Conservation (phyloP, 2,888 invertebrate species). For the Acronicta alni region DNA sequence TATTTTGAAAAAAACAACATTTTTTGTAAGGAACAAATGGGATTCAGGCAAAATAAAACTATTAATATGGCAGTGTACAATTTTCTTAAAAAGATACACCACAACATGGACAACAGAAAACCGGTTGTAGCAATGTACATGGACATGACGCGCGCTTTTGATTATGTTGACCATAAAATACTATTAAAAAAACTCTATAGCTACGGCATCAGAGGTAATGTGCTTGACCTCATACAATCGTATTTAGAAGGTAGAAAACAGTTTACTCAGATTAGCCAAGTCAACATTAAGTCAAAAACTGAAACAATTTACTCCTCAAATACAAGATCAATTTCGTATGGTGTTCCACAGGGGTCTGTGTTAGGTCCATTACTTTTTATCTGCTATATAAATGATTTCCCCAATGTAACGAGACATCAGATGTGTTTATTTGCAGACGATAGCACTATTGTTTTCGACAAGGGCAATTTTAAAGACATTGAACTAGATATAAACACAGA, state of each 20-base stretch:
- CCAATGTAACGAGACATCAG: conserved; percentile 3
- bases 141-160: neutral
- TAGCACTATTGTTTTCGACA: conserved; percentile 6
- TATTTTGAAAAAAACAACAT: neutral
- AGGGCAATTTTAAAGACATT: conserved; percentile 2
- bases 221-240: neutral
- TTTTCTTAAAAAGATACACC: neutral
- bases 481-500: too few relatives aligned
- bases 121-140: neutral
- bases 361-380: neutral
- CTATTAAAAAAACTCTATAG: neutral
- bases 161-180: conserved; percentile 1
- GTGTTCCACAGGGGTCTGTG: too few relatives aligned
- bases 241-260: neutral
- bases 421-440: conserved; percentile 8
- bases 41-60: neutral
- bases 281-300: neutral
- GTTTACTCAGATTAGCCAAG: too few relatives aligned
- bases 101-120: too few relatives aligned
- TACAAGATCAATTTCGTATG: neutral
- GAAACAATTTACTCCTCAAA: neutral
- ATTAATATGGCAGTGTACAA: neutral
- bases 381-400: conserved; percentile 6
- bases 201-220: conserved; percentile 1
- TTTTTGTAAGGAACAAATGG: too few relatives aligned